These are phyloP conservation scores for Laterallus jamaicensis DNA, from an alignment of 2,113 vertebrate genomes.

Conservation along the genomic window DNA sequence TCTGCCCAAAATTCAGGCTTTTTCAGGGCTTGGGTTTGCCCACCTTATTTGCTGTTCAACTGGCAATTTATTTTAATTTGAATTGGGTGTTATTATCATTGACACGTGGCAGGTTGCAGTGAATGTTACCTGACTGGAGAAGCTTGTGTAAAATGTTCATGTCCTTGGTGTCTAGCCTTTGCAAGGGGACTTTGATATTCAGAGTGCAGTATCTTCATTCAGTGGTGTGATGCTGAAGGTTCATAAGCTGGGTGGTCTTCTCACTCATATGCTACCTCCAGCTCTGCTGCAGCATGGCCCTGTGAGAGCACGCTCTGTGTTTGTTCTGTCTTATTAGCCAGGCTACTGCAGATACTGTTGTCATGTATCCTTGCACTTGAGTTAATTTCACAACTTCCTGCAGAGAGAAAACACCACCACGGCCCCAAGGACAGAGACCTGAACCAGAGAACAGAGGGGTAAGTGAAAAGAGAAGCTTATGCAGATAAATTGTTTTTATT, in stretches of 20 bases:
- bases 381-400: slow-evolving; percentile 37
- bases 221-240: background rate
- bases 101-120: background rate
- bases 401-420: slow-evolving; percentile 96
- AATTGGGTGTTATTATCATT: background rate
- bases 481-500: background rate
- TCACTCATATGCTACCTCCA: background rate
- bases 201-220: background rate
- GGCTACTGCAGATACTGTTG: background rate
- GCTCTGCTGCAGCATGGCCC: background rate
- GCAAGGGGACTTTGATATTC: background rate
- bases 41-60: background rate
- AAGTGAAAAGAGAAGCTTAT: slow-evolving; percentile 54
- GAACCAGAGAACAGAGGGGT: slow-evolving; percentile 98
- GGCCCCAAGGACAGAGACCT: slow-evolving; percentile 96
- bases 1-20: background rate
- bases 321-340: background rate
- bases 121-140: background rate
- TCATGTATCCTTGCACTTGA: background rate
- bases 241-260: background rate
- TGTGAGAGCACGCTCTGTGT: background rate
- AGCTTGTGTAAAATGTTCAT: background rate
- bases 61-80: background rate
- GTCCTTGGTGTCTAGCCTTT: background rate
- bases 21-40: background rate